These are phyloP conservation scores for Athrips mouffetella DNA, from an alignment of 2,888 invertebrate genomes.

Conservation along the genomic window DNA sequence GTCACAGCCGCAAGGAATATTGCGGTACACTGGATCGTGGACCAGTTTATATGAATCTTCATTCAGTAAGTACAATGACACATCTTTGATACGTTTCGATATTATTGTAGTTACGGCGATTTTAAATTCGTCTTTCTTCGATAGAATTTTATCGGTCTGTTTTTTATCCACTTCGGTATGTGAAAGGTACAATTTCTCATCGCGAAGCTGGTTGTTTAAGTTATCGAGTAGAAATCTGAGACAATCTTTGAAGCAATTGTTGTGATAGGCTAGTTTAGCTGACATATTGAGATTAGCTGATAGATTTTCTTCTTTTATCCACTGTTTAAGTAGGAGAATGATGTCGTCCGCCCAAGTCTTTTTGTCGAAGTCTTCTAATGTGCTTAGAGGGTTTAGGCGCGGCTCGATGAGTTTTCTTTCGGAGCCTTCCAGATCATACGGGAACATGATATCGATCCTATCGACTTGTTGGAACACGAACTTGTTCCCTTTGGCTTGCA, in stretches of 20 bases:
- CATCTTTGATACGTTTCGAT: constrained; percentile 63
- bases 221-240: constrained; percentile 50
- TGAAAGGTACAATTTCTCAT: constrained; percentile 43
- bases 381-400: constrained; percentile 46
- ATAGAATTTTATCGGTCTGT: constrained; percentile 10
- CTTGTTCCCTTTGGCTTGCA: constrained; percentile 40
- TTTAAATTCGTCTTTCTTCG: constrained; percentile 49
- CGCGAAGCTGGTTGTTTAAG: constrained; percentile 37
- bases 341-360: constrained; percentile 64
- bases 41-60: constrained; percentile 54
- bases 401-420: constrained; percentile 52
- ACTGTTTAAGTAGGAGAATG: constrained; percentile 53
- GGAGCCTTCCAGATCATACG: constrained; percentile 51
- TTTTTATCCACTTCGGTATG: constrained; percentile 37
- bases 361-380: constrained; percentile 55
- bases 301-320: constrained; percentile 53
- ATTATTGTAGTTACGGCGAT: constrained; percentile 53
- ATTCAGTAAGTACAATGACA: constrained; percentile 60
- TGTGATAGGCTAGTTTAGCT: constrained; percentile 63
- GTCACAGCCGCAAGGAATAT: constrained; percentile 60
- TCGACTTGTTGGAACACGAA: constrained; percentile 63
- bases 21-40: constrained; percentile 41
- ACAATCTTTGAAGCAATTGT: constrained; percentile 52
- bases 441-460: constrained; percentile 62
- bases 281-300: constrained; percentile 56